Evolutionary conservation across 2,888 invertebrate species (phyloP), one percentile per base, ranked within the genome.

Genomic region (Eupithecia centaureata): DNA sequence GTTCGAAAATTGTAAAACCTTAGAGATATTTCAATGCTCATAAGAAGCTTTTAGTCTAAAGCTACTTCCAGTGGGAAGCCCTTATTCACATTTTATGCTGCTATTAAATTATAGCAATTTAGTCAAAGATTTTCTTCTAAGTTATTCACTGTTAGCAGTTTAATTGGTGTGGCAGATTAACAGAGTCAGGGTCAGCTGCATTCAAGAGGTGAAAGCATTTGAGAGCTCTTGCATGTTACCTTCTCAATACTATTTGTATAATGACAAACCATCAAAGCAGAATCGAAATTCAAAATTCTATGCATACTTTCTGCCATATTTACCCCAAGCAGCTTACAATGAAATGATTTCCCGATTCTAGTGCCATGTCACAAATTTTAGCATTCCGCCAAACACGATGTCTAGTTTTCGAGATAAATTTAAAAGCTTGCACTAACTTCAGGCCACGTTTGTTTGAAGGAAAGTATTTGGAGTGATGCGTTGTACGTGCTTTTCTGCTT

Each of bases 361-460:
- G 61, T 52, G 35, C 61, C 52, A 4, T 7, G 54, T 33, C 13
- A 63, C 57, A 54, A 77, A 78, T 78, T 73, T 74, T 81, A 85
- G 77, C 78, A 84, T 82, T 83, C 82, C 83, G 81, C 82, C 75
- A 81, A 84, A 86, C 83, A 79, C 79, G 80, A 76, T 78, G 80
- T 79, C 73, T 79, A 87, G 84, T 84, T 87, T 78, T 75, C n/a
- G 77, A 86, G 85, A 87, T 87, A 87, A 87, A 88, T 87, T 87
- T 83, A 80, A 86, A 85, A 85, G 81, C 77, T 77, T 78, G 76
- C 82, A 56, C 68, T 68, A 68, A 86, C 86, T 86, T 83, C 73
- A 75, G 72, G 72, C 81, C 82, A 77, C 80, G 83, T 86, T 82
- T 86, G 84, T 86, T 86, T 83, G 81, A 78, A 83, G 79, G 73